A percentile compares a stretch with the other conserved stretches of the same genome.
phyloP scores from a whole-genome alignment of 2,888 invertebrate species.

The Macaria liturata region DNA sequence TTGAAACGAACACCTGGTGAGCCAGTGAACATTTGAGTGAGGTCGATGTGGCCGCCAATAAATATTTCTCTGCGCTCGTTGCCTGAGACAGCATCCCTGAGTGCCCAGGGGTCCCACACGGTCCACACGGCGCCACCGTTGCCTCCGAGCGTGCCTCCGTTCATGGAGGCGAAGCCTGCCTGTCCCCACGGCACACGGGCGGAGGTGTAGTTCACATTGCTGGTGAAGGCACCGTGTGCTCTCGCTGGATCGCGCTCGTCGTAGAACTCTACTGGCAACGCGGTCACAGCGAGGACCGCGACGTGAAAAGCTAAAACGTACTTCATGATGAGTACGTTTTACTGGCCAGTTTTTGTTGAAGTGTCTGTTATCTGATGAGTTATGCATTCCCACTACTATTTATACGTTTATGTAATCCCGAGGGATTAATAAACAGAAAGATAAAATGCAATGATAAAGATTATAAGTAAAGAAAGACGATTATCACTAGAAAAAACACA shows the following conservation, averaged over 20 bases:
- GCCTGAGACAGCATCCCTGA: slow-evolving; percentile 12
- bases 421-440: too few species aligned
- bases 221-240: slow-evolving; percentile 2
- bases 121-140: slow-evolving; percentile 21
- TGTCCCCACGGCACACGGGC: slow-evolving; percentile 8
- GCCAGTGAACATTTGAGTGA: slow-evolving; percentile 18
- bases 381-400: too few species aligned
- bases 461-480: too few species aligned
- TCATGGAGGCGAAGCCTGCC: slow-evolving; percentile 13
- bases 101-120: slow-evolving; percentile 25
- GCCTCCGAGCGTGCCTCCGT: slow-evolving; percentile 18
- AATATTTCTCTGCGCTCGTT: slow-evolving; percentile 13
- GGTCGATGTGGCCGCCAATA: slow-evolving; percentile 16
- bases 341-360: too few species aligned
- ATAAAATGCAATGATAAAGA: too few species aligned
- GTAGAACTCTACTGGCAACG: slow-evolving; percentile 2
- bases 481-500: too few species aligned
- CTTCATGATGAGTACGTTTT: slow-evolving; percentile 5
- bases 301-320: background rate
- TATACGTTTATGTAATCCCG: too few species aligned
- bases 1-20: slow-evolving; percentile 21
- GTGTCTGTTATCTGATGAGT: too few species aligned
- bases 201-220: slow-evolving; percentile 1
- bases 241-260: slow-evolving; percentile 2
- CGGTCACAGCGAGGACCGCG: slow-evolving; percentile 4